Evolutionary conservation across 2,797 vertebrate species (phyloP), one percentile per base, ranked within the genome.

Genomic region (Melanotaenia parkinsoni): DNA sequence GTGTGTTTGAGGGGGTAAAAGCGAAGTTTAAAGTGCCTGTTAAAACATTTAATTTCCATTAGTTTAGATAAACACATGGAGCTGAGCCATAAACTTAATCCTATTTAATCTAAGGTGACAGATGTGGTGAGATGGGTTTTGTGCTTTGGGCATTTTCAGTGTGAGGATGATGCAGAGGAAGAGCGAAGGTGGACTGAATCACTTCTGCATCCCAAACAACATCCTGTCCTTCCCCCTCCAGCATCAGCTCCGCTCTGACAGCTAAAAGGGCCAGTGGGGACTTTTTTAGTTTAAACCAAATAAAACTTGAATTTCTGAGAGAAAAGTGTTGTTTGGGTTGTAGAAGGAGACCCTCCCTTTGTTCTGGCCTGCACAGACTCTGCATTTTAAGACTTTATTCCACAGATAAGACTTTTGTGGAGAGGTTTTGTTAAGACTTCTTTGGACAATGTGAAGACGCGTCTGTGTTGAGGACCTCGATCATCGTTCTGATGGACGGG

Each of bases 401-500:
- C 24, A 63, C 45, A 32, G 38, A 45, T 61, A 47, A 11, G 3
- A 63, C 54, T 58, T 53, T 14, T 1, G 26, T 0, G 16, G 16
- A 9, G 57, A 70, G 53, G 70, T 2, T 3, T 8, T 58, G 81
- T 90, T 92, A 94, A 85, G 95, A 95, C 92, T 96, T 96, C 91
- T 96, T 96, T 45, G 96, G 93, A 94, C 98, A 99, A 76, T 94
- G 95, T 68, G 93, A 95, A 18, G 96, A 94, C 0, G 97, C 94
- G 86, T 99, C 97, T 53, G 97, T 97, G 89, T 98, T 99, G 76
- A 99, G 95, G 81, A 96, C 97, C 94, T 99, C 98, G 16, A 98
- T 96, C 96, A 98, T 97, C 0, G 95, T 96, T 92, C 98, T 94
- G 82, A 95, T 89, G 0, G 96, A 97, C 37, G 97, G 96, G 90